Percentiles rank a stretch among this genome's conserved stretches.
Conservation (phyloP, 2,113 vertebrate species). For the Hyla sarda region DNA sequence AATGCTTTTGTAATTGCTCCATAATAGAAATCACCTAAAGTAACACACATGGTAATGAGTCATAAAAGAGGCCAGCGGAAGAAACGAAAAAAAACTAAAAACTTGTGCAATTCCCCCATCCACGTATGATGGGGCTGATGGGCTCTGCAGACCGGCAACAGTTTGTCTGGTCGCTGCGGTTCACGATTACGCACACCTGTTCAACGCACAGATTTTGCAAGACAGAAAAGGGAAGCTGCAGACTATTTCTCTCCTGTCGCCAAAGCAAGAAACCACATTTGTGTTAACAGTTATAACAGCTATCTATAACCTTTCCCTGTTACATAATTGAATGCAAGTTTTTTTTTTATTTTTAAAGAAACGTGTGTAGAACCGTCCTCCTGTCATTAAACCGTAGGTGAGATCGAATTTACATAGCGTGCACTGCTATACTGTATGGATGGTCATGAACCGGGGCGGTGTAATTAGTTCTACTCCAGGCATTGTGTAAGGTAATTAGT, state of each 20-base stretch:
- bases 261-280: constrained; percentile 86
- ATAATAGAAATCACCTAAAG: constrained; percentile 77
- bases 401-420: constrained; percentile 54
- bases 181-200: constrained; percentile 88
- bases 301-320: constrained; percentile 77
- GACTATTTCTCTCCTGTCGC: constrained; percentile 77
- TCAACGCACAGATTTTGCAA: constrained; percentile 83
- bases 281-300: constrained; percentile 86
- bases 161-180: constrained; percentile 81
- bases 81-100: constrained; percentile 53
- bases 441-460: constrained; percentile 56
- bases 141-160: constrained; percentile 85
- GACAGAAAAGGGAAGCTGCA: constrained; percentile 80
- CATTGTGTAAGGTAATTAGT: constrained; percentile 59
- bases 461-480: constrained; percentile 54
- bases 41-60: constrained; percentile 78
- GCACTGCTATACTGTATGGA: constrained; percentile 48
- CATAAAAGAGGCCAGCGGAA: constrained; percentile 81
- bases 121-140: constrained; percentile 76
- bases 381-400: constrained; percentile 82
- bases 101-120: constrained; percentile 83
- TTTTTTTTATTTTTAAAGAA: constrained; percentile 80
- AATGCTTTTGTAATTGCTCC: constrained; percentile 62
- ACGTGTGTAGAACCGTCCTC: constrained; percentile 81
- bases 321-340: constrained; percentile 88